phyloP scores from a whole-genome alignment of 2,888 invertebrate species.

The Xestia ashworthii region DNA sequence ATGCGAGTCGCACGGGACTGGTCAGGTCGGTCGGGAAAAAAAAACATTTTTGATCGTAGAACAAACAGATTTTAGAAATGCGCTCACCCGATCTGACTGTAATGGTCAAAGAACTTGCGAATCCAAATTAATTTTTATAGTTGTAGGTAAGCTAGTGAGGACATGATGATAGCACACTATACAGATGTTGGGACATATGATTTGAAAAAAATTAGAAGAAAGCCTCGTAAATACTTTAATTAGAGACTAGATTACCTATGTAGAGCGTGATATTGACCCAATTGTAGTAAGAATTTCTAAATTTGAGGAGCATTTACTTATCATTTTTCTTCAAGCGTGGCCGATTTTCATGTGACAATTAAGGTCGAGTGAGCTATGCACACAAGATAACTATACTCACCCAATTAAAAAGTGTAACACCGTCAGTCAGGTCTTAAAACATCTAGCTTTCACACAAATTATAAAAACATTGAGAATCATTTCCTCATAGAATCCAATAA shows the following conservation, averaged over 20 bases:
- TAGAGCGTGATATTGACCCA: constrained; percentile 14
- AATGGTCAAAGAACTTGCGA: neutral
- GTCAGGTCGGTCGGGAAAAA: no score
- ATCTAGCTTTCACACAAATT: constrained; percentile 6
- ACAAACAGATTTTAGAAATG: neutral
- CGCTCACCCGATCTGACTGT: neutral
- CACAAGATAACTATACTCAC: constrained; percentile 41
- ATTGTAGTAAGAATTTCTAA: constrained; percentile 8
- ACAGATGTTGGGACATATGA: neutral
- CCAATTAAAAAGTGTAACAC: constrained; percentile 36
- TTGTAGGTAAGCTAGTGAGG: neutral
- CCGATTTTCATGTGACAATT: constrained; percentile 54
- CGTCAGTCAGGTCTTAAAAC: constrained; percentile 7
- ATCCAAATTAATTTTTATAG: neutral
- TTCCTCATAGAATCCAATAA: constrained; percentile 24
- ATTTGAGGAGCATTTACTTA: constrained; percentile 48
- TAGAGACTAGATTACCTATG: neutral
- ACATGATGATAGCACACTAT: neutral
- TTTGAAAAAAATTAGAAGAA: neutral
- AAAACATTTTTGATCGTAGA: neutral
- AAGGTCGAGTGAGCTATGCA: constrained; percentile 49
- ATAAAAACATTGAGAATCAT: constrained; percentile 29
- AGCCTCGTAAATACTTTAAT: neutral
- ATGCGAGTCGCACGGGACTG: no score
- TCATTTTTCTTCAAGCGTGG: constrained; percentile 57